Conservation (phyloP, 2,113 vertebrate species). For the Myotis yumanensis region DNA sequence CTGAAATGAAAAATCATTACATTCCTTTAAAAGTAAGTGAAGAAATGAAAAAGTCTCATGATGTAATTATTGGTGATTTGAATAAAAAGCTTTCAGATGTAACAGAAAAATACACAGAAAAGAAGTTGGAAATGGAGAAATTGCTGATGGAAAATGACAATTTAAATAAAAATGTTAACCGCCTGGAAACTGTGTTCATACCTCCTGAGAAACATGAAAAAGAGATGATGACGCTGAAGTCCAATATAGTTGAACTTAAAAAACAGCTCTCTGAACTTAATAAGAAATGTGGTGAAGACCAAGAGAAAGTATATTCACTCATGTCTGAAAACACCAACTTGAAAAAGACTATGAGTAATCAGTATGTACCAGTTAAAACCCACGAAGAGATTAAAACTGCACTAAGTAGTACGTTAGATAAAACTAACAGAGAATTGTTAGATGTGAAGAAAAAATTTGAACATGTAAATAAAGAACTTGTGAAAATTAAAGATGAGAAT, state of each 20-base stretch:
- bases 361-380: conserved; percentile 86
- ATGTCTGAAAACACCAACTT: conserved; percentile 84
- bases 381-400: conserved; percentile 85
- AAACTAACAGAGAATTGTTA: conserved; percentile 84
- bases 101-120: conserved; percentile 85
- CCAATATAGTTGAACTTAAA: conserved; percentile 81
- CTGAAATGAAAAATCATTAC: conserved; percentile 88
- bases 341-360: conserved; percentile 83
- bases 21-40: conserved; percentile 88
- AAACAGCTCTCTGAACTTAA: conserved; percentile 85
- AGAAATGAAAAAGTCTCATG: conserved; percentile 87
- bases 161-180: conserved; percentile 83
- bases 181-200: conserved; percentile 81
- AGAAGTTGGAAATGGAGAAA: conserved; percentile 87
- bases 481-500: conserved; percentile 88
- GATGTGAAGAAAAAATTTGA: conserved; percentile 84
- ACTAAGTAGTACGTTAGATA: conserved; percentile 85
- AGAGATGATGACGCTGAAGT: conserved; percentile 83
- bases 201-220: conserved; percentile 85
- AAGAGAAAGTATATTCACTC: conserved; percentile 81
- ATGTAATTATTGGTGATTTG: conserved; percentile 86
- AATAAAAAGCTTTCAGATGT: conserved; percentile 90
- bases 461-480: conserved; percentile 83
- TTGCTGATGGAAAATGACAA: conserved; percentile 85
- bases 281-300: conserved; percentile 83